Evolutionary conservation across 2,888 invertebrate genomes (phyloP).

Genomic region (Pollenia griseotomentosa): DNA sequence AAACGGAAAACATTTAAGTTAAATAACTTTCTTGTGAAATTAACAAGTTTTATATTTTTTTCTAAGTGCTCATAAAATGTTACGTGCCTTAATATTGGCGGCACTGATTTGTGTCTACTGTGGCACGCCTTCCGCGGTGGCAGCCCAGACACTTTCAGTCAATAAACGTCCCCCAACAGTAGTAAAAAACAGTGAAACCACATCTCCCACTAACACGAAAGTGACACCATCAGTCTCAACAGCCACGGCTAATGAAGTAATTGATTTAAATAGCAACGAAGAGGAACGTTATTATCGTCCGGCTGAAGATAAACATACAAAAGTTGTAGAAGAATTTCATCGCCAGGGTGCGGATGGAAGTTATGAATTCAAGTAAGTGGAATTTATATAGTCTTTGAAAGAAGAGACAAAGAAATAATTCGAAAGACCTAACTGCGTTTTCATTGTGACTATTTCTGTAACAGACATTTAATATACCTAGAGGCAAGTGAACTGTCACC

Average conservation of each 20-base stretch:
- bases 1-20: slow-evolving; percentile 22
- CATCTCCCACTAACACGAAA: slow-evolving; percentile 9
- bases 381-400: background rate
- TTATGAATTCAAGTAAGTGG: slow-evolving; percentile 77
- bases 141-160: slow-evolving; percentile 70
- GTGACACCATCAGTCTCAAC: background rate
- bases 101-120: slow-evolving; percentile 69
- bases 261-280: background rate
- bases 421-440: too few relatives aligned
- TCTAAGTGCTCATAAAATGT: slow-evolving; percentile 70
- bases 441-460: too few relatives aligned
- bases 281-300: slow-evolving; percentile 70
- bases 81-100: slow-evolving; percentile 66
- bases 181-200: slow-evolving; percentile 9
- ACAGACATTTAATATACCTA: too few relatives aligned
- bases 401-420: too few relatives aligned
- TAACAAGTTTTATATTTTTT: slow-evolving; percentile 31
- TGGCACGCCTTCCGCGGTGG: slow-evolving; percentile 17
- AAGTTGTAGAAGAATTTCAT: slow-evolving; percentile 77
- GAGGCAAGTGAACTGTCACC: too few relatives aligned
- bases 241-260: slow-evolving; percentile 5
- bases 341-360: slow-evolving; percentile 76
- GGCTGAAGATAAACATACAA: slow-evolving; percentile 69
- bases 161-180: slow-evolving; percentile 70
- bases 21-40: slow-evolving; percentile 48